These are phyloP conservation scores for Neuroterus valhalla DNA, from an alignment of 1,140 invertebrate genomes.

Conservation along the genomic window DNA sequence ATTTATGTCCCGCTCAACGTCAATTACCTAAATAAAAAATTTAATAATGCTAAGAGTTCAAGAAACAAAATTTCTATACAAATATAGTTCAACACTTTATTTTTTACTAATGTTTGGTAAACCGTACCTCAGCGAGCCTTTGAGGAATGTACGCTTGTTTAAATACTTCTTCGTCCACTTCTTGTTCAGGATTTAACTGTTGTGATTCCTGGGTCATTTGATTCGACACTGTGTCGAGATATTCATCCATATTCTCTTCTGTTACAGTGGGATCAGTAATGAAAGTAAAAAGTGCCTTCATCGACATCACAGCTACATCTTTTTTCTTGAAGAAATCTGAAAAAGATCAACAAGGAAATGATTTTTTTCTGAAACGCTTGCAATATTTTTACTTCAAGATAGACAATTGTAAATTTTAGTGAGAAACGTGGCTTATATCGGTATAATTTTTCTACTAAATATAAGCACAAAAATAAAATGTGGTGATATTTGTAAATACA, in stretches of 20 bases:
- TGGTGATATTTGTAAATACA: too few species aligned
- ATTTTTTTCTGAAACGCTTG: too few species aligned
- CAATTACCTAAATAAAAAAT: slow-evolving; percentile 88
- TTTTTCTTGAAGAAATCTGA: slow-evolving; percentile 94
- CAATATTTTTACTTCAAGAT: too few species aligned
- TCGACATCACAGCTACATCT: slow-evolving; percentile 90
- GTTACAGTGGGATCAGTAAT: slow-evolving; percentile 93
- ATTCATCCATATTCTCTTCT: slow-evolving; percentile 87
- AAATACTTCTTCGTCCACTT: slow-evolving; percentile 93
- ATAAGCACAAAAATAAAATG: too few species aligned
- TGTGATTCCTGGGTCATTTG: slow-evolving; percentile 78
- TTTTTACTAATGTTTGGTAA: too few species aligned
- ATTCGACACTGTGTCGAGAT: slow-evolving; percentile 83
- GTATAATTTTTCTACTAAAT: too few species aligned
- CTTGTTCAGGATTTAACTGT: slow-evolving; percentile 81
- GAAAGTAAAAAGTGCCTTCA: slow-evolving; percentile 96
- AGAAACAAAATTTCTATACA: too few species aligned
- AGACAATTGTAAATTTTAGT: too few species aligned
- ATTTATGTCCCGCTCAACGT: slow-evolving; percentile 92
- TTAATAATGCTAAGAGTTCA: too few species aligned
- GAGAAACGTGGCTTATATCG: too few species aligned
- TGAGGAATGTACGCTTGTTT: slow-evolving; percentile 96
- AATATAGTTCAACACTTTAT: too few species aligned
- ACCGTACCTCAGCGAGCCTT: slow-evolving; percentile 88
- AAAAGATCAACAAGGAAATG: slow-evolving; percentile 49